These are phyloP conservation scores for Metaphire vulgaris DNA, from an alignment of 1,140 invertebrate genomes.

Conservation along the genomic window DNA sequence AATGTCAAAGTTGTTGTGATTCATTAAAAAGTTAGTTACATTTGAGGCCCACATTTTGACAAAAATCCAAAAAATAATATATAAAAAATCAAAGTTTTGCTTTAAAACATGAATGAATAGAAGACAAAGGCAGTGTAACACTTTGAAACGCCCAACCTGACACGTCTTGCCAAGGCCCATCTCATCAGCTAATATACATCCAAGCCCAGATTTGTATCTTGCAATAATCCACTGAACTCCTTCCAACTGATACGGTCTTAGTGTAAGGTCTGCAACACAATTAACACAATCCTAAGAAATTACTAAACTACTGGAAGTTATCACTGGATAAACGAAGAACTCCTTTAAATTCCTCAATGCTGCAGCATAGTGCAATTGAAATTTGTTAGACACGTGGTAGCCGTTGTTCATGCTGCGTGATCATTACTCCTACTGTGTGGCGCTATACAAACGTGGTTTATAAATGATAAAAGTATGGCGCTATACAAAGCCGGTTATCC, in stretches of 20 bases:
- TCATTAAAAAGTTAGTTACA: not conserved
- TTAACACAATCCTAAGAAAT: too few species aligned
- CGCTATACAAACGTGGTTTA: too few species aligned
- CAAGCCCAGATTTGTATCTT: conserved; percentile 40
- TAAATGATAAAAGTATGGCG: too few species aligned
- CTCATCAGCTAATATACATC: conserved; percentile 52
- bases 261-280: conserved; percentile 40
- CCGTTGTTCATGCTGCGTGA: too few species aligned
- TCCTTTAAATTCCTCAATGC: too few species aligned
- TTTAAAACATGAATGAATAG: not conserved
- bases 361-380: too few species aligned
- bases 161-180: conserved; percentile 55
- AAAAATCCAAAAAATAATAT: conserved; percentile 3
- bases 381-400: too few species aligned
- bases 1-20: not conserved
- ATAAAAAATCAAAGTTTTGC: not conserved
- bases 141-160: conserved; percentile 36
- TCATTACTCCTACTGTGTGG: too few species aligned
- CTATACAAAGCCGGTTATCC: too few species aligned
- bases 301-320: too few species aligned
- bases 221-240: conserved; percentile 48
- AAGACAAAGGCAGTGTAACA: not conserved
- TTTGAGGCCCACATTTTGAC: not conserved
- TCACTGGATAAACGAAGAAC: too few species aligned
- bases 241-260: conserved; percentile 44